A percentile compares a stretch with the other conserved stretches of the same genome.
Evolutionary conservation across 2,113 vertebrate species (phyloP).

Genomic region (Casuarius casuarius): DNA sequence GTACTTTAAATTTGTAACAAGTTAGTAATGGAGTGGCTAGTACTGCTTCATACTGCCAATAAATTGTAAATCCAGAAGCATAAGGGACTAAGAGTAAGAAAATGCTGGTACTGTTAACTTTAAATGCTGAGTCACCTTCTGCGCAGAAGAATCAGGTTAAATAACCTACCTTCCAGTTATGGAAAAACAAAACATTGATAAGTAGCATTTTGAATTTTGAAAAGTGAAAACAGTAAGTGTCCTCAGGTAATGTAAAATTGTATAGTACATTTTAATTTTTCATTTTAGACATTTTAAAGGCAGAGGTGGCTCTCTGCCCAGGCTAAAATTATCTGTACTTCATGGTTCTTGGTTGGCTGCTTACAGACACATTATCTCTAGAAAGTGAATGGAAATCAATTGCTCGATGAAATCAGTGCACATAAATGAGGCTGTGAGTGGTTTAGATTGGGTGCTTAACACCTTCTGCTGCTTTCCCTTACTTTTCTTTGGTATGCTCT

Average conservation of each 20-base stretch:
- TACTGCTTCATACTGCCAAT: not conserved
- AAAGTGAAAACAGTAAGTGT: not conserved
- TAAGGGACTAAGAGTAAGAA: not conserved
- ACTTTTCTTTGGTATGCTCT: fast-evolving
- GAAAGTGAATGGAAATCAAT: not conserved
- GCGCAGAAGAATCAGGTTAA: not conserved
- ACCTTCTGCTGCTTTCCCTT: fast-evolving
- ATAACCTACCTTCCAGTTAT: not conserved
- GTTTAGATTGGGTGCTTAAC: not conserved
- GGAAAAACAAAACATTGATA: not conserved
- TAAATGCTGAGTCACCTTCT: not conserved
- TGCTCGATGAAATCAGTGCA: not conserved
- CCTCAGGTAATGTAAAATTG: not conserved
- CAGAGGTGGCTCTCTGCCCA: not conserved
- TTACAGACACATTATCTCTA: not conserved
- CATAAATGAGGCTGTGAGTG: not conserved
- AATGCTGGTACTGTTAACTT: not conserved
- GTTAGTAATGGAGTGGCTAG: not conserved
- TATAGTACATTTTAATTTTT: not conserved
- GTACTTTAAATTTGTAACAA: not conserved
- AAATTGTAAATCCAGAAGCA: not conserved
- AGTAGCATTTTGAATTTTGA: not conserved
- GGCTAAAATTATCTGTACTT: not conserved
- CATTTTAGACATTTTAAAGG: not conserved
- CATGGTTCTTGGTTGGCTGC: not conserved